Evolutionary conservation across 2,888 invertebrate genomes (phyloP).

Genomic region (Ethmia dodecea): DNA sequence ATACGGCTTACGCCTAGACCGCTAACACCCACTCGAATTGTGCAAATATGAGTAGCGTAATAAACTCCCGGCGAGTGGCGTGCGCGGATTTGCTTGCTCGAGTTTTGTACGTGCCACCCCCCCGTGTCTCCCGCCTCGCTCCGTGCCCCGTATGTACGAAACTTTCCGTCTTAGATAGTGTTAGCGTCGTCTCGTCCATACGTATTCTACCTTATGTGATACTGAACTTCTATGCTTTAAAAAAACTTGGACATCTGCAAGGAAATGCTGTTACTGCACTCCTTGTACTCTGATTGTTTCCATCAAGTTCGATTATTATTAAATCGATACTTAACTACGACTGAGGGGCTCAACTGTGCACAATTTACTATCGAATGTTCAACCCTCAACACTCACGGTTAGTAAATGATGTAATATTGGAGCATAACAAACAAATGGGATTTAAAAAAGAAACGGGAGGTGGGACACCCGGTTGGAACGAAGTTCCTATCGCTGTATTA

Average conservation of each 20-base stretch:
- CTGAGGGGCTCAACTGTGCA: too few relatives aligned
- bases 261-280: not conserved
- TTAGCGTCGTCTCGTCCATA: constrained; percentile 29
- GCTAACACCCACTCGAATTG: constrained; percentile 61
- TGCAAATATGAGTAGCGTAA: constrained; percentile 71
- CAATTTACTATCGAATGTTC: too few relatives aligned
- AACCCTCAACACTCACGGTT: too few relatives aligned
- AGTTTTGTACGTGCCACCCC: constrained; percentile 62
- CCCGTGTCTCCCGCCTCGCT: constrained; percentile 22
- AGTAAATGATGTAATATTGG: too few relatives aligned
- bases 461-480: too few relatives aligned
- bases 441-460: too few relatives aligned
- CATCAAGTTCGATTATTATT: too few relatives aligned
- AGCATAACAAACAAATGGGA: too few relatives aligned
- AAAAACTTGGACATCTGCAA: not conserved
- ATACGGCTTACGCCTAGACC: constrained; percentile 31
- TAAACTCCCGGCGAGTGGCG: constrained; percentile 59
- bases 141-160: constrained; percentile 42
- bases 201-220: constrained; percentile 1
- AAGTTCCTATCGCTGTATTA: too few relatives aligned
- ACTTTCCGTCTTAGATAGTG: constrained; percentile 48
- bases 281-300: too few relatives aligned
- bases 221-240: not conserved
- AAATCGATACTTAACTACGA: too few relatives aligned
- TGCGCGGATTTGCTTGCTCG: constrained; percentile 63